Evolutionary conservation across 2,888 invertebrate species (phyloP).

Genomic region (Fissipunctia ypsillon): DNA sequence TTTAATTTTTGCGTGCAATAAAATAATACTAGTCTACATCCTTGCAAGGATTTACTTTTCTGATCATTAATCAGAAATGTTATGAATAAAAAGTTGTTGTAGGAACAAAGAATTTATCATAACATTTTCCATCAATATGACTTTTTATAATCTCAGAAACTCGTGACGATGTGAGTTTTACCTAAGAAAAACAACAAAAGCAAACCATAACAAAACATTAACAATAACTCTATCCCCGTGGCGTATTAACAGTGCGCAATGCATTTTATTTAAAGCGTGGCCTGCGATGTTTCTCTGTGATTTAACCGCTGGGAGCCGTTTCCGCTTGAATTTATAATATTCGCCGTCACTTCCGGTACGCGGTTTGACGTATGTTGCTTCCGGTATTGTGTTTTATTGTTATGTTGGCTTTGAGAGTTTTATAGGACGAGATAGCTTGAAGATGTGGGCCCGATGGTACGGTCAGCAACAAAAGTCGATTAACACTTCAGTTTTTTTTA

Average conservation of each 20-base stretch:
- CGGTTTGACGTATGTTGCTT: constrained; percentile 70
- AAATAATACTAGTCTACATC: too few relatives aligned
- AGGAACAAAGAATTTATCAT: too few relatives aligned
- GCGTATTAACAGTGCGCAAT: constrained; percentile 25
- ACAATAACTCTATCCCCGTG: constrained; percentile 32
- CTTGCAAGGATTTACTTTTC: too few relatives aligned
- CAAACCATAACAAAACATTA: constrained; percentile 15
- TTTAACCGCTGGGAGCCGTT: constrained; percentile 71
- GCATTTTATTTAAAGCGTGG: constrained; percentile 55
- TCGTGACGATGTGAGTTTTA: too few relatives aligned
- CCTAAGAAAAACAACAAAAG: constrained; percentile 2
- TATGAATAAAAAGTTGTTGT: too few relatives aligned
- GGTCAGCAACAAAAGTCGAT: too few relatives aligned
- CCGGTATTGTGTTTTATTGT: constrained; percentile 67
- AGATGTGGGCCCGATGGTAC: too few relatives aligned
- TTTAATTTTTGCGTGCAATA: too few relatives aligned
- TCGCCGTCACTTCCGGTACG: constrained; percentile 71
- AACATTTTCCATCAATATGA: background rate
- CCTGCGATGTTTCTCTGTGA: constrained; percentile 71
- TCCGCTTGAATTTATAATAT: constrained; percentile 76
- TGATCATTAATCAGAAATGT: too few relatives aligned
- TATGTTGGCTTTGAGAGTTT: constrained; percentile 39
- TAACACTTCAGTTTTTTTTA: too few relatives aligned
- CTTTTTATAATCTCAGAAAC: background rate
- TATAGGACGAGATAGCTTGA: background rate